Evolutionary conservation across 2,797 vertebrate genomes (phyloP).

Genomic region (Sebastes miniatus): DNA sequence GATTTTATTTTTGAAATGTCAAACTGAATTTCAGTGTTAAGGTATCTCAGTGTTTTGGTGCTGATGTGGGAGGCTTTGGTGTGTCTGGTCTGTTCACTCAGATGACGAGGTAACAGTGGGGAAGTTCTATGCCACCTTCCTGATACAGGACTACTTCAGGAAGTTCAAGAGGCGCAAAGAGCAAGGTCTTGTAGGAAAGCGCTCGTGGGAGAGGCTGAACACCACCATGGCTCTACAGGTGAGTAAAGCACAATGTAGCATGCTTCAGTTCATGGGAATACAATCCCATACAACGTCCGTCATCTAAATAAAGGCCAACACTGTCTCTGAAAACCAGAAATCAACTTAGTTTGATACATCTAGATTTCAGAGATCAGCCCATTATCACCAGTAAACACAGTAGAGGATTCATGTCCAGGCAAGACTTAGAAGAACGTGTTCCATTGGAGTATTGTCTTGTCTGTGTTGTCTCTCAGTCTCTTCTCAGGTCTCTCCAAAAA

Average conservation of each 20-base stretch:
- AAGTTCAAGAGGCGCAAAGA: constrained; percentile 99
- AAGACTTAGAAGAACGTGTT: not conserved
- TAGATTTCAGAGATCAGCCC: not conserved
- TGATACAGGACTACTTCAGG: constrained; percentile 99
- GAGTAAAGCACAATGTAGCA: constrained; percentile 52
- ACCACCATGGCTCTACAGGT: constrained; percentile 96
- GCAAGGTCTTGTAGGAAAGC: constrained; percentile 94
- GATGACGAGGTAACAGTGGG: constrained; percentile 99
- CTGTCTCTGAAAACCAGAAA: not conserved
- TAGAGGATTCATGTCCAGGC: not conserved
- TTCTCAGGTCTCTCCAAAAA: not conserved
- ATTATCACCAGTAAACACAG: not conserved
- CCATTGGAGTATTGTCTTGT: not conserved
- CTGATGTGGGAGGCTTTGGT: constrained; percentile 87
- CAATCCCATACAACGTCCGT: not conserved
- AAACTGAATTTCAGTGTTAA: not conserved
- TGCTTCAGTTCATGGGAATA: not conserved
- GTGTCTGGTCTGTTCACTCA: constrained; percentile 98
- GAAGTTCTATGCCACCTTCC: constrained; percentile 99
- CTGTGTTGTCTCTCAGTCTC: not conserved
- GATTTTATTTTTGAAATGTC: not conserved
- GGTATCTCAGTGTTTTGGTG: constrained; percentile 45
- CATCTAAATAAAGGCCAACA: too few relatives aligned
- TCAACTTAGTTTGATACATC: not conserved
- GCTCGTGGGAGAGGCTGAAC: constrained; percentile 88